Conservation (phyloP, 2,888 invertebrate genomes). For the Campoletis raptor region DNA sequence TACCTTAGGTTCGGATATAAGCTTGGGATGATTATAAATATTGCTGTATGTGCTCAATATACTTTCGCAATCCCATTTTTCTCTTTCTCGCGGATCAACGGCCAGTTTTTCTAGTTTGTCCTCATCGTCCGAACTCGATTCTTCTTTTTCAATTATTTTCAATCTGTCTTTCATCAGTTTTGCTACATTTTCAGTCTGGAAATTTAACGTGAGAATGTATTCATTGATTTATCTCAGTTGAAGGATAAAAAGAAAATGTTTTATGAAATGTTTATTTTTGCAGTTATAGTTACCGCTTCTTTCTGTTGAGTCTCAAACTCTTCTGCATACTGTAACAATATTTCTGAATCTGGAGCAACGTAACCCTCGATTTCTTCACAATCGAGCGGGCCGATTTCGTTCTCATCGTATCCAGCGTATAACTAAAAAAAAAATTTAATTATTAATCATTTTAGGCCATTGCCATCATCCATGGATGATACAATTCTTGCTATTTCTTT, state of each 20-base stretch:
- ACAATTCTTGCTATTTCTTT: background rate
- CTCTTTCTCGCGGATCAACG: conserved; percentile 88
- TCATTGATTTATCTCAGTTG: background rate
- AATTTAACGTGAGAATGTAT: background rate
- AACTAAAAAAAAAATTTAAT: conserved; percentile 85
- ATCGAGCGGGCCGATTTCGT: conserved; percentile 95
- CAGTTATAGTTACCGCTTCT: conserved; percentile 74
- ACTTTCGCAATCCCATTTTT: conserved; percentile 96
- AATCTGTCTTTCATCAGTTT: conserved; percentile 80
- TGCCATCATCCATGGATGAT: background rate
- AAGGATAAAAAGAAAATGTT: too few relatives aligned
- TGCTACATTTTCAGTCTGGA: conserved; percentile 79
- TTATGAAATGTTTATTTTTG: background rate
- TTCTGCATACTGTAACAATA: conserved; percentile 90
- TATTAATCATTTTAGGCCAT: background rate
- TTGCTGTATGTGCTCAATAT: conserved; percentile 96
- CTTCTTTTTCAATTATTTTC: conserved; percentile 76
- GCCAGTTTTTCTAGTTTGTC: conserved; percentile 88
- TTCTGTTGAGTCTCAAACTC: conserved; percentile 90
- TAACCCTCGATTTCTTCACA: conserved; percentile 95
- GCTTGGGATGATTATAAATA: conserved; percentile 95
- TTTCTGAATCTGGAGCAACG: conserved; percentile 89
- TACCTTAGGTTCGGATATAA: conserved; percentile 92
- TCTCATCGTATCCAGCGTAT: conserved; percentile 94
- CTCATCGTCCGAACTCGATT: conserved; percentile 82